phyloP scores from a whole-genome alignment of 2,888 invertebrate species.

The Rhingia campestris region DNA sequence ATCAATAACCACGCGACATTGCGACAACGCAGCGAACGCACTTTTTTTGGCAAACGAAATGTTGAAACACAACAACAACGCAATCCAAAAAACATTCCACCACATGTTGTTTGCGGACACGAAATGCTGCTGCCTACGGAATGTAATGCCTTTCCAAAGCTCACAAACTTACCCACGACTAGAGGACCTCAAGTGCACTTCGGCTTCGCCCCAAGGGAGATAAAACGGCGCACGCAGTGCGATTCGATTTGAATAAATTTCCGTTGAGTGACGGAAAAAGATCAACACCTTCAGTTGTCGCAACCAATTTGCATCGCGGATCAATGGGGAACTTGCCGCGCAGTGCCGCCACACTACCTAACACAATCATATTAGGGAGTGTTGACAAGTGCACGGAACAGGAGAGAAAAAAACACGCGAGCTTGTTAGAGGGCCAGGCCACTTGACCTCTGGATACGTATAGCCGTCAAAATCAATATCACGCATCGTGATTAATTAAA shows the following conservation, averaged over 20 bases:
- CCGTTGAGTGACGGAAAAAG: slow-evolving; percentile 38
- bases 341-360: background rate
- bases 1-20: slow-evolving; percentile 19
- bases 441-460: slow-evolving; percentile 53
- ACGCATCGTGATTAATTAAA: slow-evolving; percentile 73
- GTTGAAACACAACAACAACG: slow-evolving; percentile 40
- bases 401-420: background rate
- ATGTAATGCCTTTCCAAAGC: slow-evolving; percentile 62
- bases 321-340: slow-evolving; percentile 56
- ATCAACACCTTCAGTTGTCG: slow-evolving; percentile 70
- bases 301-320: slow-evolving; percentile 54
- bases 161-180: background rate
- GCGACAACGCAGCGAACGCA: slow-evolving; percentile 43
- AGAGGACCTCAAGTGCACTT: slow-evolving; percentile 61
- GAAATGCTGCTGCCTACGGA: slow-evolving; percentile 19
- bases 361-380: slow-evolving; percentile 27
- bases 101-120: background rate
- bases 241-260: slow-evolving; percentile 60
- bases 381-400: slow-evolving; percentile 30
- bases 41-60: slow-evolving; percentile 28
- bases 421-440: slow-evolving; percentile 51
- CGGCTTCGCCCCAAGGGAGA: slow-evolving; percentile 61
- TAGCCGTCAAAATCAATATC: slow-evolving; percentile 65
- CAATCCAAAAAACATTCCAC: slow-evolving; percentile 31
- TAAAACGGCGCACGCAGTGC: slow-evolving; percentile 22